Base-by-base conservation (phyloP, 2,888 invertebrate genomes). In the Troilus luridus region DNA sequence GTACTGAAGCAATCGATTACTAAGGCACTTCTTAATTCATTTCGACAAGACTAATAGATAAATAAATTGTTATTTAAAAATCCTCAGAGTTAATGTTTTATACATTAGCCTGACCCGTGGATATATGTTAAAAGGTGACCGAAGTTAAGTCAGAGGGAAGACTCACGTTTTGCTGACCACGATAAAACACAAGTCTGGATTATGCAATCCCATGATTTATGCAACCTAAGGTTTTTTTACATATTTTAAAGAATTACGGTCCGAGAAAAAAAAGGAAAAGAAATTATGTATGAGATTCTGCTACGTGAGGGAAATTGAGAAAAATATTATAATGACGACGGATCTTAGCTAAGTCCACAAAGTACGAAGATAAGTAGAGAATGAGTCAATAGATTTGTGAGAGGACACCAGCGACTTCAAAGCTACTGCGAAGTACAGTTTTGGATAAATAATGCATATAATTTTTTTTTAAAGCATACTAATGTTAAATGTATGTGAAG, bases 161-260 rank as follows among this genome's bases (percentile, higher is more conserved):
- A 41, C 27, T 27, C 72, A 27, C 27, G 72, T 72, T 72, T 41
- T 17, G 72, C 72, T 72, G 72, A 72, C 72, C 27, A 72, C 27
- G 24, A 24, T 67, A 67, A 67, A 67, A 67, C 72, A 72, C 72
- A 7, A 11, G 27, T 7, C 27, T 72, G 27, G 17, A 27, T 72
- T 72, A 27, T 72, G 72, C 72, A 72, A 72, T 0, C 27, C 27
- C 6, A 72, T 72, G 17, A 72, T 72, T 72, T 72, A 72, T 72
- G 72, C 72, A 72, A 72, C 27, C 72, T 72, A 72, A 72, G 72
- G 27, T 72, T 72, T 72, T 72, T n/a, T n/a, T n/a, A 27, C 27
- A 72, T 72, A 27, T 72, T 41, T 72, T 17, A 72, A 72, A 41
- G 27, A 72, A 27, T 72, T 72, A 41, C 17, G 27, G 14, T n/a